phyloP scores from a whole-genome alignment of 2,113 vertebrate genomes.

The Ammospiza nelsoni region DNA sequence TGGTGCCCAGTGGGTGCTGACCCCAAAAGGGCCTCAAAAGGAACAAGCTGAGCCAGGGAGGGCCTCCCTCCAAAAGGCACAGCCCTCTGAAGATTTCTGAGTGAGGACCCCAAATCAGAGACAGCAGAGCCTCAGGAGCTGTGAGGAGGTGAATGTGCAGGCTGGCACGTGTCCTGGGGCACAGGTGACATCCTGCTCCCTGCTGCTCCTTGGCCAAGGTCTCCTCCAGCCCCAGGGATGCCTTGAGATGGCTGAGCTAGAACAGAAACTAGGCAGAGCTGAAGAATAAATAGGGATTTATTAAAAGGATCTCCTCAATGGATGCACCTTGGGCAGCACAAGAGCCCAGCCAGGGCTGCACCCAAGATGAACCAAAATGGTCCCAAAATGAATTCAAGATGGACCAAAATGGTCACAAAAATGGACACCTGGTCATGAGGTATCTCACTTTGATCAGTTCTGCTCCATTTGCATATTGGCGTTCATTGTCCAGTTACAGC shows the following conservation, averaged over 20 bases:
- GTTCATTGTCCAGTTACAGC: neutral
- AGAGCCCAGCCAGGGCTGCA: neutral
- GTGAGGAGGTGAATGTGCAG: neutral
- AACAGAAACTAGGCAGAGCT: neutral
- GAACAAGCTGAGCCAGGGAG: accelerated
- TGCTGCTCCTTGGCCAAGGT: neutral
- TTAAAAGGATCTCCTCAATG: neutral
- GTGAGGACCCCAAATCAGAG: neutral
- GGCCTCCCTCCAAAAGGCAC: neutral
- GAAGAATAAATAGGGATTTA: neutral
- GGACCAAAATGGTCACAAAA: neutral
- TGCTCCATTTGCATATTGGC: neutral
- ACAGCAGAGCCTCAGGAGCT: accelerated
- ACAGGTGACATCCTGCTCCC: neutral
- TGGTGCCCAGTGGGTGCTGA: neutral
- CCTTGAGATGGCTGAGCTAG: neutral
- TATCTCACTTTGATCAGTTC: neutral
- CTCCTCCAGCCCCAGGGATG: neutral
- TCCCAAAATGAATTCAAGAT: no score
- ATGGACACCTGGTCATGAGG: accelerated
- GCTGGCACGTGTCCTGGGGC: neutral
- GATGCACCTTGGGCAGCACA: neutral
- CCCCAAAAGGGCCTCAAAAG: neutral
- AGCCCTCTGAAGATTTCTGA: neutral
- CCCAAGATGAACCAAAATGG: neutral